Evolutionary conservation across 2,888 invertebrate genomes (phyloP).

Genomic region (Meteorus colon): DNA sequence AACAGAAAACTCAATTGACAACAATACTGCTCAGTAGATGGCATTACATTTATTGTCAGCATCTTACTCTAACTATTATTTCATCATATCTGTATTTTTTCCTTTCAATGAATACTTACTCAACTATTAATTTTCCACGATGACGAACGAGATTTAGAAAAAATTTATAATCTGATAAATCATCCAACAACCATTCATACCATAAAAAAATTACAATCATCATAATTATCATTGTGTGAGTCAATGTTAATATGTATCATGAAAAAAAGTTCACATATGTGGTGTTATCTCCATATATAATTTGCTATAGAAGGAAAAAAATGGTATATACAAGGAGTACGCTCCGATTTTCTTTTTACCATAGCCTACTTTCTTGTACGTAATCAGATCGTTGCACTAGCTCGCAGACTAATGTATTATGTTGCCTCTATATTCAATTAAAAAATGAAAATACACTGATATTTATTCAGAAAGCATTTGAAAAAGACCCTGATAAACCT

Average conservation of each 20-base stretch:
- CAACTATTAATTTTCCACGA: background rate
- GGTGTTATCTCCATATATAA: background rate
- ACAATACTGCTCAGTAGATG: background rate
- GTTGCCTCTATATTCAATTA: no score
- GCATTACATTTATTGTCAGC: background rate
- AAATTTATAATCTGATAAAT: no score
- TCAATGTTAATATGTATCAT: background rate
- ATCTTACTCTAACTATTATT: background rate
- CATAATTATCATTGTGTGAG: background rate
- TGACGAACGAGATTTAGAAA: no score
- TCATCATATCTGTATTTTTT: background rate
- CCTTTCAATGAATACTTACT: background rate
- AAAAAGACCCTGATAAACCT: no score
- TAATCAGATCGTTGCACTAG: constrained; percentile 3
- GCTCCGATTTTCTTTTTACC: constrained; percentile 2
- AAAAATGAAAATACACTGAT: no score
- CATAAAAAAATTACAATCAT: background rate
- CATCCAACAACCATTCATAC: no score
- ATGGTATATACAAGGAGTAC: background rate
- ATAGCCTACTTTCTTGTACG: constrained; percentile 10
- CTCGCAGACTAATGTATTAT: background rate
- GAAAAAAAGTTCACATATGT: background rate
- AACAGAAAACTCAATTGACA: no score
- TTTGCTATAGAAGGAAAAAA: background rate
- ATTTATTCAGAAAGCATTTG: no score